Evolutionary conservation across 2,888 invertebrate species (phyloP).

Genomic region (Chrysolina haemoptera): DNA sequence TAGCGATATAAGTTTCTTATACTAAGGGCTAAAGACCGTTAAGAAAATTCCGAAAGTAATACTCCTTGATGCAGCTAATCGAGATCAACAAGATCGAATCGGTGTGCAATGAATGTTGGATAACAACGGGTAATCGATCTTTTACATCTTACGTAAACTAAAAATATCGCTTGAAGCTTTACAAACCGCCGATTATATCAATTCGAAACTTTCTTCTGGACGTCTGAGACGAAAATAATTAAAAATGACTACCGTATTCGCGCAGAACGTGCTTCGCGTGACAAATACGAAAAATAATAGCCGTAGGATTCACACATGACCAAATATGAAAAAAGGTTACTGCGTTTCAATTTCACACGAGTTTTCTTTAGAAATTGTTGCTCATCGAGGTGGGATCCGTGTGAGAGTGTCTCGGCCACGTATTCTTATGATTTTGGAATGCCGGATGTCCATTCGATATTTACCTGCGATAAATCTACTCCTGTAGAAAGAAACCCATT

Average conservation of each 20-base stretch:
- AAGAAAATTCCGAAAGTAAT: too few relatives aligned
- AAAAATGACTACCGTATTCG: slow-evolving; percentile 2
- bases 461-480: background rate
- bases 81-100: background rate
- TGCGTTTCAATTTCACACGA: slow-evolving; percentile 33
- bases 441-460: slow-evolving; percentile 1
- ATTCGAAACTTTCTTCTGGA: slow-evolving; percentile 10
- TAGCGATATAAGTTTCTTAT: too few relatives aligned
- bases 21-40: too few relatives aligned
- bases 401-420: slow-evolving; percentile 7
- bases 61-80: too few relatives aligned
- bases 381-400: slow-evolving; percentile 17
- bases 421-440: background rate
- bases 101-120: background rate
- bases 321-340: slow-evolving; percentile 26
- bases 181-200: slow-evolving; percentile 6
- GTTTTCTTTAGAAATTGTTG: slow-evolving; percentile 35
- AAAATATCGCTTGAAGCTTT: background rate
- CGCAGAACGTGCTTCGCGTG: background rate
- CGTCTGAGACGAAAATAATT: slow-evolving; percentile 13
- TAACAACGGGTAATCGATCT: background rate
- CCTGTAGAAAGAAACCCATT: too few relatives aligned
- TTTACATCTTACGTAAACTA: background rate
- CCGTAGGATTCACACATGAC: slow-evolving; percentile 17
- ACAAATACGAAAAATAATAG: slow-evolving; percentile 16